phyloP scores from a whole-genome alignment of 1,140 invertebrate species.

The Drosophila paulistorum region DNA sequence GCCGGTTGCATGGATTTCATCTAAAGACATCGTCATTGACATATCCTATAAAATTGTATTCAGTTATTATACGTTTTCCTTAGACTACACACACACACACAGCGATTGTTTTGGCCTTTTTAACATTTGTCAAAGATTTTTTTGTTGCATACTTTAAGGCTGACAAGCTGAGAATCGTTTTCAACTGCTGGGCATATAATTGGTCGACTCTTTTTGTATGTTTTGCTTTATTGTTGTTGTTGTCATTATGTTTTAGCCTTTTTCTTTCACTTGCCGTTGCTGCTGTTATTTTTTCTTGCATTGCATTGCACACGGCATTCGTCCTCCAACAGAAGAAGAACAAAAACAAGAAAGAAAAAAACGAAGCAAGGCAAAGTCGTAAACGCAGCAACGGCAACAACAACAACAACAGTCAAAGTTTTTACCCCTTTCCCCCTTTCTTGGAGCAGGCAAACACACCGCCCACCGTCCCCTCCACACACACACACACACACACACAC shows the following conservation, averaged over 20 bases:
- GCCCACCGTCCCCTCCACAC: constrained; percentile 32
- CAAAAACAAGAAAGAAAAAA: constrained; percentile 9
- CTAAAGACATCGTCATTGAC: constrained; percentile 25
- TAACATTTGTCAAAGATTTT: too few relatives aligned
- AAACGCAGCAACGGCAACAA: constrained; percentile 43
- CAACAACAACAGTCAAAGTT: constrained; percentile 25
- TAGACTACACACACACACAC: not conserved
- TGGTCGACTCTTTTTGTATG: not conserved
- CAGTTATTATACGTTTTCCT: not conserved
- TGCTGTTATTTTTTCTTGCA: constrained; percentile 62
- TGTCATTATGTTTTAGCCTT: constrained; percentile 35
- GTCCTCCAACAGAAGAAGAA: constrained; percentile 61
- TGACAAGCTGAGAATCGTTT: not conserved
- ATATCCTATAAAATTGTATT: constrained; percentile 34
- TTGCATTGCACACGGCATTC: constrained; percentile 70
- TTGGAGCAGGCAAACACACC: constrained; percentile 21
- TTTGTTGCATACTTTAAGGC: not conserved
- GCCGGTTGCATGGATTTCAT: constrained; percentile 71
- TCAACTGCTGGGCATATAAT: not conserved
- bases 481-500: constrained; percentile 11
- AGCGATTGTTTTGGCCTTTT: too few relatives aligned
- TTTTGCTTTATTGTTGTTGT: constrained; percentile 15
- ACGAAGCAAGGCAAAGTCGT: constrained; percentile 48
- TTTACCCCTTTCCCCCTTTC: constrained; percentile 37
- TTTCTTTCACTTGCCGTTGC: constrained; percentile 49